A percentile compares a stretch with the other conserved stretches of the same genome.
These are phyloP conservation scores for Falco berigora DNA, from an alignment of 2,797 vertebrate species.

Conservation along the genomic window DNA sequence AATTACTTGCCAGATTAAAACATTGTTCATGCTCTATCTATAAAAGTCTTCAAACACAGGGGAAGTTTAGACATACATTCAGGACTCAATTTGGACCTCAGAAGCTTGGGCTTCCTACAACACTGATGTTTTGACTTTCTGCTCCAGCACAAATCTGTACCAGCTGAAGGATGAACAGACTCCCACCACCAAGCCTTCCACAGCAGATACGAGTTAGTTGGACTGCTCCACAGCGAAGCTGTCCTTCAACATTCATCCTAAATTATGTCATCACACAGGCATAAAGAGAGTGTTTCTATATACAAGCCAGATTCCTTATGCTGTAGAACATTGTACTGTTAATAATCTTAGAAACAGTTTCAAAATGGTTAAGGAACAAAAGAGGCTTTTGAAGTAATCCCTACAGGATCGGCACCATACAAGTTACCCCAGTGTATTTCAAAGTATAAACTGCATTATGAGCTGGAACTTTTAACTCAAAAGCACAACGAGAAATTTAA, in stretches of 20 bases:
- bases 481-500: not conserved
- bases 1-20: not conserved
- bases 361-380: not conserved
- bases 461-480: not conserved
- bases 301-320: not conserved
- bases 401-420: not conserved
- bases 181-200: not conserved
- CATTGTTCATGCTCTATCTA: not conserved
- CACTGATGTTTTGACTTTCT: not conserved
- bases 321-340: not conserved
- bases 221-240: not conserved
- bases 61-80: not conserved
- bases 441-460: not conserved
- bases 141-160: not conserved
- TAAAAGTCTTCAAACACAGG: not conserved
- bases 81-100: not conserved
- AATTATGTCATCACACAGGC: not conserved
- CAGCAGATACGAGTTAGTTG: fast-evolving
- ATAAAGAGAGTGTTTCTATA: not conserved
- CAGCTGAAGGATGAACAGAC: not conserved
- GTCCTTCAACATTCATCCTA: not conserved
- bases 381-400: not conserved
- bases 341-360: not conserved
- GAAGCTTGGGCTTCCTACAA: not conserved
- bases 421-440: not conserved